phyloP scores from a whole-genome alignment of 2,113 vertebrate genomes.

The Eclectus roratus region DNA sequence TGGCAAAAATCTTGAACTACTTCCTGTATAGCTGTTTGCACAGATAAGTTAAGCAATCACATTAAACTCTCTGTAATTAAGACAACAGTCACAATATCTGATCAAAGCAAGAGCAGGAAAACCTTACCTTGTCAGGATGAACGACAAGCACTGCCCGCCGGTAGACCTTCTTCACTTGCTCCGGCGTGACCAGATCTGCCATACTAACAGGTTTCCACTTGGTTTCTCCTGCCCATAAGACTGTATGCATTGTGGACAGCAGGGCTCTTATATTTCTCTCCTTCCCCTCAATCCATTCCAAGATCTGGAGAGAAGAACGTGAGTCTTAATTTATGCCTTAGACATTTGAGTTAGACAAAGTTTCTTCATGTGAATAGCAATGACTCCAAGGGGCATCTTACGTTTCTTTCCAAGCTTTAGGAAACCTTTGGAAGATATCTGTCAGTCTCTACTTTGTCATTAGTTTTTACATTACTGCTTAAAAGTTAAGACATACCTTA shows the following conservation, averaged over 20 bases:
- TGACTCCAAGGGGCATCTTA: not conserved
- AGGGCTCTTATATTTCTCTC: constrained; percentile 96
- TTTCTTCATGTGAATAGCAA: not conserved
- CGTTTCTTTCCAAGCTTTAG: not conserved
- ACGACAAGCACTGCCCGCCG: constrained; percentile 94
- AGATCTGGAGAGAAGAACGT: constrained; percentile 73
- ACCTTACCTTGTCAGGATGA: constrained; percentile 95
- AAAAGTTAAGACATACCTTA: not conserved
- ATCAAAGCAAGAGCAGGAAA: fast-evolving
- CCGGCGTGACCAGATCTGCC: constrained; percentile 97
- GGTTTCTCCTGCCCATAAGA: constrained; percentile 95
- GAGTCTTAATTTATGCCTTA: not conserved
- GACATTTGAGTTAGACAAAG: not conserved
- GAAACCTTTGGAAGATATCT: not conserved
- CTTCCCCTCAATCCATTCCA: constrained; percentile 99
- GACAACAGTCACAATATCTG: not conserved
- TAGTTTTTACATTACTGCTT: not conserved
- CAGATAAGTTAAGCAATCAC: not conserved
- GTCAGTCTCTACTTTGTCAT: not conserved
- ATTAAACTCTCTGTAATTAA: not conserved
- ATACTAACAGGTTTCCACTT: constrained; percentile 96
- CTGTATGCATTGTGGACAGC: constrained; percentile 97
- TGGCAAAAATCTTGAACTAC: not conserved
- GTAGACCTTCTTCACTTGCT: constrained; percentile 98
- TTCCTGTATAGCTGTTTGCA: not conserved